phyloP scores from a whole-genome alignment of 2,888 invertebrate species.

The Hipparchia sbordonii region DNA sequence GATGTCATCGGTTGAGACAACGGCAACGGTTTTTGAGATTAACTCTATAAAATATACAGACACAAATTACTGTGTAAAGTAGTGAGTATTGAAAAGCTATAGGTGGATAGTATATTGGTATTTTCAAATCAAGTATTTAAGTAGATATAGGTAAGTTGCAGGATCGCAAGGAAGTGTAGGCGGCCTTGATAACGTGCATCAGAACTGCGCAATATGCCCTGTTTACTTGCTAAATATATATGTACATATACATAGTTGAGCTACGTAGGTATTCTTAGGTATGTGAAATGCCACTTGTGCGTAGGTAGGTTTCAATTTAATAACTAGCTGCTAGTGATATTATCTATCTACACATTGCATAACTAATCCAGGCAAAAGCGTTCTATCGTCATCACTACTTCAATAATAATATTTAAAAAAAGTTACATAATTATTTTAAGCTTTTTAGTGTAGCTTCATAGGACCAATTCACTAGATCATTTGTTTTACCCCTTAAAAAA shows the following conservation, averaged over 20 bases:
- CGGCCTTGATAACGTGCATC: constrained; percentile 48
- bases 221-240: constrained; percentile 1
- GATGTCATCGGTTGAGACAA: too few relatives aligned
- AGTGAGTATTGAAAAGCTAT: neutral
- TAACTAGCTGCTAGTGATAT: constrained; percentile 1
- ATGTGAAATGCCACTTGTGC: constrained; percentile 19
- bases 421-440: too few relatives aligned
- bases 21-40: too few relatives aligned
- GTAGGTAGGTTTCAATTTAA: constrained; percentile 13
- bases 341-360: neutral
- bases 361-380: neutral
- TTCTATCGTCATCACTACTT: neutral
- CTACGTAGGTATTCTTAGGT: neutral
- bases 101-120: neutral
- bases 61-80: neutral
- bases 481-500: too few relatives aligned
- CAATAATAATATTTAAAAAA: too few relatives aligned
- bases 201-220: constrained; percentile 34
- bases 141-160: constrained; percentile 41
- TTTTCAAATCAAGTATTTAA: neutral
- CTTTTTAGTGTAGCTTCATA: too few relatives aligned
- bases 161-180: constrained; percentile 53
- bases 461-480: too few relatives aligned
- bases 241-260: neutral
- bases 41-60: neutral